These are phyloP conservation scores for Eurois occulta DNA, from an alignment of 2,888 invertebrate species.

Conservation along the genomic window DNA sequence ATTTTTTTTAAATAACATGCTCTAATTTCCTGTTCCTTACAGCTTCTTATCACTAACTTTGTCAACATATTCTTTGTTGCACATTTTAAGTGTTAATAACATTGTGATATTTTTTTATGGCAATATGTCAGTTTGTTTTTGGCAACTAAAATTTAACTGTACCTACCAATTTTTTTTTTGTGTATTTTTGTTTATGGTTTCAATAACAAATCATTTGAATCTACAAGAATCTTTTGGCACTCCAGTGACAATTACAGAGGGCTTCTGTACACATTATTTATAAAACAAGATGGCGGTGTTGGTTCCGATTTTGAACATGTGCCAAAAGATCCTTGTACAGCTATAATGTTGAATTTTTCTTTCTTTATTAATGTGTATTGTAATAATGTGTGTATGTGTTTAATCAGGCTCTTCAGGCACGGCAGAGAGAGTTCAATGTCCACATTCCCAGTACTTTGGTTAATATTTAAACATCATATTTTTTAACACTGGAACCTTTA, in stretches of 20 bases:
- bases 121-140: slow-evolving; percentile 1
- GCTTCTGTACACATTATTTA: not conserved
- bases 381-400: slow-evolving; percentile 58
- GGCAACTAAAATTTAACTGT: slow-evolving; percentile 2
- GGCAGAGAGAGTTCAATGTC: slow-evolving; percentile 65
- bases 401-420: slow-evolving; percentile 60
- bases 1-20: not conserved
- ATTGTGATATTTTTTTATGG: slow-evolving; percentile 3
- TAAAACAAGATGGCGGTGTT: not conserved
- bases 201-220: not conserved
- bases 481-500: slow-evolving; percentile 33
- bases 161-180: not conserved
- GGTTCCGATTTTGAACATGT: not conserved
- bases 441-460: slow-evolving; percentile 63
- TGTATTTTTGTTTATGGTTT: slow-evolving; percentile 22
- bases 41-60: slow-evolving; percentile 11
- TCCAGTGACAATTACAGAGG: not conserved
- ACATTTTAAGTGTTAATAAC: slow-evolving; percentile 1
- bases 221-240: not conserved
- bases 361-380: slow-evolving; percentile 29
- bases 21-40: slow-evolving; percentile 1
- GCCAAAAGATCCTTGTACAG: not conserved
- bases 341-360: slow-evolving; percentile 3
- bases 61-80: not conserved
- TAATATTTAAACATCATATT: slow-evolving; percentile 54